These are phyloP conservation scores for Plebejus argus DNA, from an alignment of 2,888 invertebrate species.

Conservation along the genomic window DNA sequence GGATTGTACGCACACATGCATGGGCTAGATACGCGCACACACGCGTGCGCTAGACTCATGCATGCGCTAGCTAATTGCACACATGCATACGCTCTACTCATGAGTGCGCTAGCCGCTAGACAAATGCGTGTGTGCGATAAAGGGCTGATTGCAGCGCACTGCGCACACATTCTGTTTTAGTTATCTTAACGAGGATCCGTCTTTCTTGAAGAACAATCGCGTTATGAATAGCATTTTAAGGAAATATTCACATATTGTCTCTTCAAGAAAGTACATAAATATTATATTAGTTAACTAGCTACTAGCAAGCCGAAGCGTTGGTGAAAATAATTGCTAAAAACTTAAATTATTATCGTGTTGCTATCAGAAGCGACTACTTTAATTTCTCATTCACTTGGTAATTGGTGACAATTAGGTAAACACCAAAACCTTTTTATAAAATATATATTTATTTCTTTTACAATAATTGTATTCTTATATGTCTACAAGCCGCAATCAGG, in stretches of 20 bases:
- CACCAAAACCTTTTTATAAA: too few relatives aligned
- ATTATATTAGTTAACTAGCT: background rate
- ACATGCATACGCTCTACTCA: background rate
- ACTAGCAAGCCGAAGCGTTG: background rate
- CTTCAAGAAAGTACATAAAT: background rate
- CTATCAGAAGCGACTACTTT: too few relatives aligned
- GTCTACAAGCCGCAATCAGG: too few relatives aligned
- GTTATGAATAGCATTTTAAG: background rate
- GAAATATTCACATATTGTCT: background rate
- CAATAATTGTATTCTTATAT: too few relatives aligned
- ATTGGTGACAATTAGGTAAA: too few relatives aligned
- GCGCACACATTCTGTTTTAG: slow-evolving; percentile 37
- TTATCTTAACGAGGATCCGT: slow-evolving; percentile 23
- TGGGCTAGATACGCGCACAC: slow-evolving; percentile 35
- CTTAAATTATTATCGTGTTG: too few relatives aligned
- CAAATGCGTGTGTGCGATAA: slow-evolving; percentile 27
- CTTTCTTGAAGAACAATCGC: slow-evolving; percentile 20
- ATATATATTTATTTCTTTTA: too few relatives aligned
- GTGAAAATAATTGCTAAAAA: background rate
- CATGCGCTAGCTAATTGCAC: background rate
- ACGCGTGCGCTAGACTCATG: slow-evolving; percentile 45
- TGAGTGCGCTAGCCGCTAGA: background rate
- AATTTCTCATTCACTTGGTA: too few relatives aligned
- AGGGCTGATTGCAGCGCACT: slow-evolving; percentile 48
- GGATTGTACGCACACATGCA: slow-evolving; percentile 57